Evolutionary conservation across 1,140 invertebrate genomes (phyloP).

Genomic region (Pseudomyrmex concolor): DNA sequence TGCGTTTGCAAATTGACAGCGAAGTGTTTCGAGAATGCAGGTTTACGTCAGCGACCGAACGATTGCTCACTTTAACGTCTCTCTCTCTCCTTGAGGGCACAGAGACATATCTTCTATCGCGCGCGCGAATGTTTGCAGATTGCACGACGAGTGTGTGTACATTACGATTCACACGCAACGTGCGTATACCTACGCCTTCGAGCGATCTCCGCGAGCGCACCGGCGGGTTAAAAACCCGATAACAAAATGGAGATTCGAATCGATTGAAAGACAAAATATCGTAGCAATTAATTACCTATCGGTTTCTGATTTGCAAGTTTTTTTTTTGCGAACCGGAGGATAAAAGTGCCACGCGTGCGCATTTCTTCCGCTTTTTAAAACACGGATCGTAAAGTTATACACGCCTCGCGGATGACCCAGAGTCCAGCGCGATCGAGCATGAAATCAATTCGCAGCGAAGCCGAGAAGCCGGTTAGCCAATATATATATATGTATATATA

Average conservation of each 20-base stretch:
- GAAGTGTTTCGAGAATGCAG: not conserved
- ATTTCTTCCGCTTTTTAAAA: not conserved
- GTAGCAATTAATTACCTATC: not conserved
- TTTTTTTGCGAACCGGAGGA: not conserved
- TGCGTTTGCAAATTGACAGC: not conserved
- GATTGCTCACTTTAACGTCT: not conserved
- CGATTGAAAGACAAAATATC: too few species aligned
- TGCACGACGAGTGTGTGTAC: not conserved
- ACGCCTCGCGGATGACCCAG: conserved; percentile 71
- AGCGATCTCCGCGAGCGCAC: too few species aligned
- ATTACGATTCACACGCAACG: not conserved
- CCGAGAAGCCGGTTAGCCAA: conserved; percentile 35
- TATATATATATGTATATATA: not conserved
- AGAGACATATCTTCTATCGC: not conserved
- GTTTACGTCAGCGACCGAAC: conserved; percentile 2
- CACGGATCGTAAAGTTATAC: conserved; percentile 41
- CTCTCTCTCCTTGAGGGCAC: too few species aligned
- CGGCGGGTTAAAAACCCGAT: too few species aligned
- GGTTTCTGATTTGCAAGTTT: not conserved
- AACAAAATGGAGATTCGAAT: too few species aligned
- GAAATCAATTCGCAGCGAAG: conserved; percentile 71
- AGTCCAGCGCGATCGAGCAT: conserved; percentile 72
- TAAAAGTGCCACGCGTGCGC: not conserved
- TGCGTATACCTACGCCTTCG: too few species aligned
- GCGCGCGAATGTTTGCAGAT: conserved; percentile 2